Percentiles rank a stretch among this genome's conserved stretches.
Conservation (phyloP, 2,888 invertebrate species). For the Gastracanthus pulcherrimus region DNA sequence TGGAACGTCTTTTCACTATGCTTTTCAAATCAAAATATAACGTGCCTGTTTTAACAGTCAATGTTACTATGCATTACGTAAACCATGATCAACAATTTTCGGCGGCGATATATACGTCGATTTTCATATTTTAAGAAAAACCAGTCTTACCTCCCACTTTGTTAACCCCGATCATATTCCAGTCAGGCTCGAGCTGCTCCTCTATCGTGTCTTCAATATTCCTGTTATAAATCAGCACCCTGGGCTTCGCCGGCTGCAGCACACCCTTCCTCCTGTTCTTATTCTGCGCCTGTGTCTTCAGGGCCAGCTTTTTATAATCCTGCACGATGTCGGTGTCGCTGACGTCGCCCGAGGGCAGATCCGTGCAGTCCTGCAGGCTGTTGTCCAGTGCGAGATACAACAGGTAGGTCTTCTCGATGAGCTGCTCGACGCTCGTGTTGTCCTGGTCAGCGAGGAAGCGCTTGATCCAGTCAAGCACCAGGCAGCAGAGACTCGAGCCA, state of each 20-base stretch:
- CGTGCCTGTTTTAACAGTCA: too few species aligned
- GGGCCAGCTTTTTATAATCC: constrained; percentile 83
- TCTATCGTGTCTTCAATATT: constrained; percentile 79
- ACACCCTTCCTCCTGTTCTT: constrained; percentile 78
- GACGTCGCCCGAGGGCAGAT: constrained; percentile 82
- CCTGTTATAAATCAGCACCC: constrained; percentile 82
- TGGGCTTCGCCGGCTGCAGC: constrained; percentile 81
- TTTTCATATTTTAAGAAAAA: background rate
- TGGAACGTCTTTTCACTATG: too few species aligned
- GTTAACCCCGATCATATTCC: constrained; percentile 81
- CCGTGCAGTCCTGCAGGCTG: constrained; percentile 88
- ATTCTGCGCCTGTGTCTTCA: constrained; percentile 71
- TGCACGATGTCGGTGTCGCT: constrained; percentile 88
- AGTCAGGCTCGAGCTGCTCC: constrained; percentile 80
- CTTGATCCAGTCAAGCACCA: constrained; percentile 83
- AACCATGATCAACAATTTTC: too few species aligned
- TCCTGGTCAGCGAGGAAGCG: constrained; percentile 64
- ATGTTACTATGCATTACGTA: too few species aligned
- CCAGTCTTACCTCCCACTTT: constrained; percentile 78
- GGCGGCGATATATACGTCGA: background rate
- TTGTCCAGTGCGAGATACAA: constrained; percentile 87
- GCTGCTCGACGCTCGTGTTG: constrained; percentile 79
- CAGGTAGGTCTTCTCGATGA: constrained; percentile 84
- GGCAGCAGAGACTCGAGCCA: constrained; percentile 81
- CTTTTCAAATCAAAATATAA: too few species aligned